These are phyloP conservation scores for Sceliomorpha sp. DNA, from an alignment of 2,888 invertebrate species.

Conservation along the genomic window DNA sequence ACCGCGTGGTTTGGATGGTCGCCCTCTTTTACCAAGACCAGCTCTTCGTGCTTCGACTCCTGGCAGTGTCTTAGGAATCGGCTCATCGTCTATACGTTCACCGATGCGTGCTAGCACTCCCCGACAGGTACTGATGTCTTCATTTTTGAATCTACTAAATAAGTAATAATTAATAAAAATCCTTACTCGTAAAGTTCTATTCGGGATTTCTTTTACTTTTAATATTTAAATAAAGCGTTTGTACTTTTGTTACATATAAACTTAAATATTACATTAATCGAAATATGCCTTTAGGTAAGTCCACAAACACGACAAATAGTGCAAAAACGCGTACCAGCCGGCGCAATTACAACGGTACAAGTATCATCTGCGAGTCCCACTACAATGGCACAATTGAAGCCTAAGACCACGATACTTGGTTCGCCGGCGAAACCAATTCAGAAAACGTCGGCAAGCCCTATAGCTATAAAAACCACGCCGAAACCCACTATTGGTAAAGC, in stretches of 20 bases:
- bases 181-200: no score
- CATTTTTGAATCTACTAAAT: no score
- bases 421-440: constrained; percentile 65
- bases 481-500: constrained; percentile 64
- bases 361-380: constrained; percentile 59
- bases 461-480: constrained; percentile 62
- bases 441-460: constrained; percentile 62
- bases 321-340: constrained; percentile 54
- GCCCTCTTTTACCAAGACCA: constrained; percentile 72
- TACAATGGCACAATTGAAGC: constrained; percentile 64
- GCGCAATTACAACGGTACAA: constrained; percentile 53
- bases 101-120: constrained; percentile 66
- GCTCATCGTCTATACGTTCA: constrained; percentile 64
- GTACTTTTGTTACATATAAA: no score
- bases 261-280: not conserved
- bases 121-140: constrained; percentile 42
- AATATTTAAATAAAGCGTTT: no score
- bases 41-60: constrained; percentile 67
- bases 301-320: constrained; percentile 55
- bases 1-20: constrained; percentile 67
- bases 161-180: no score
- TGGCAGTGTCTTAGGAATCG: constrained; percentile 37
- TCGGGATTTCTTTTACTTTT: no score
- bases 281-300: constrained; percentile 33
- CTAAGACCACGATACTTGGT: constrained; percentile 67